These are phyloP conservation scores for Podilymbus podiceps DNA, from an alignment of 2,113 vertebrate species.

Conservation along the genomic window DNA sequence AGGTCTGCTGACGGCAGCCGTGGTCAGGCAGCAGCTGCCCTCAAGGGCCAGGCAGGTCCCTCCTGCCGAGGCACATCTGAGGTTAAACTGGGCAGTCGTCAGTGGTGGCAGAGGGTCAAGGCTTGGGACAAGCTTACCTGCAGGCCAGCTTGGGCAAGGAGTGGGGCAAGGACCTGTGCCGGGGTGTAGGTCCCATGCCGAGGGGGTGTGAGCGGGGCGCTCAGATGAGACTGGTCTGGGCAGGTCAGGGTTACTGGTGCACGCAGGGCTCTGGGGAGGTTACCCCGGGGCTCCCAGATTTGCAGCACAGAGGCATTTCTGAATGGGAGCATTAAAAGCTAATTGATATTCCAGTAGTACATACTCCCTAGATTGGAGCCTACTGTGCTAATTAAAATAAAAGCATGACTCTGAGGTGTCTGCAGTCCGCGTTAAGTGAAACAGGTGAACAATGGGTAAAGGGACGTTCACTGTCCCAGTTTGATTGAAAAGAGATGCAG, in stretches of 20 bases:
- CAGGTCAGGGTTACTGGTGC: neutral
- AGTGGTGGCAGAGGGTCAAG: neutral
- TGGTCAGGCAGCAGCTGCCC: neutral
- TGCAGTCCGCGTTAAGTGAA: neutral
- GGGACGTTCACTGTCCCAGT: neutral
- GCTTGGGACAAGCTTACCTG: neutral
- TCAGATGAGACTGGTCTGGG: neutral
- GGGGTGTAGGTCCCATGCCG: accelerated
- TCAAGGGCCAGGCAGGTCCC: neutral
- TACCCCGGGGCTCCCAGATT: neutral
- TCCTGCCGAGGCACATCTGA: neutral
- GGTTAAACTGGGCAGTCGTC: neutral
- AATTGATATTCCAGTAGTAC: neutral
- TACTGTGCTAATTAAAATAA: neutral
- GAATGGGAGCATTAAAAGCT: neutral
- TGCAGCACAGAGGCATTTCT: neutral
- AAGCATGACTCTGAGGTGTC: neutral
- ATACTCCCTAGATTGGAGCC: neutral
- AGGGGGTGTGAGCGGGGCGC: neutral
- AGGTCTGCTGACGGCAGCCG: neutral
- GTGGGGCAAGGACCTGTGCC: neutral
- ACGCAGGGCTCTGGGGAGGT: neutral
- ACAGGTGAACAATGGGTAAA: neutral
- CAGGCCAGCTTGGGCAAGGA: too few relatives aligned
- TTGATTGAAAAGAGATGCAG: neutral